These are phyloP conservation scores for Maconellicoccus hirsutus DNA, from an alignment of 1,140 invertebrate genomes.

Conservation along the genomic window DNA sequence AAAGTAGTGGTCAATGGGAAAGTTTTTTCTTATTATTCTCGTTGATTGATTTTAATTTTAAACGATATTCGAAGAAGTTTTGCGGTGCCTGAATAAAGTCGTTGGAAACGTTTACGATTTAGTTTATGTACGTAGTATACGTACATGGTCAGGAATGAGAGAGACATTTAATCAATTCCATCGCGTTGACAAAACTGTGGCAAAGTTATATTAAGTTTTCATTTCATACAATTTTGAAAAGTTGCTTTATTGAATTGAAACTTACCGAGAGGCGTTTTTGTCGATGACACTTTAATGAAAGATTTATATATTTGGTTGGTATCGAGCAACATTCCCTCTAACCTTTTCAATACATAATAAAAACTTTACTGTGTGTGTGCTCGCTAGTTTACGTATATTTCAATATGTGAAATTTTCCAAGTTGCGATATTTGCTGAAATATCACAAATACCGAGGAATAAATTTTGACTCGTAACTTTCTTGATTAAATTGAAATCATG, in stretches of 20 bases:
- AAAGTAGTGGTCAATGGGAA: neutral
- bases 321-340: too few relatives aligned
- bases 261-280: neutral
- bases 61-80: neutral
- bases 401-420: too few relatives aligned
- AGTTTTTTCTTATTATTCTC: neutral
- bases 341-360: too few relatives aligned
- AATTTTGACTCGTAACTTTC: too few relatives aligned
- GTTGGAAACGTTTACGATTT: neutral
- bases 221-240: constrained; percentile 1
- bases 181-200: neutral
- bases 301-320: neutral
- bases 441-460: too few relatives aligned
- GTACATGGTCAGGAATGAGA: neutral
- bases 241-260: constrained; percentile 5
- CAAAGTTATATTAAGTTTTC: constrained; percentile 6
- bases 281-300: constrained; percentile 5
- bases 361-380: too few relatives aligned
- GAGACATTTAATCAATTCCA: constrained; percentile 6
- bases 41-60: neutral
- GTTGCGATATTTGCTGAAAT: too few relatives aligned
- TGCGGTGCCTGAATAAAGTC: neutral
- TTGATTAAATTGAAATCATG: too few relatives aligned
- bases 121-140: too few relatives aligned
- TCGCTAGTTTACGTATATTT: too few relatives aligned